phyloP scores from a whole-genome alignment of 2,888 invertebrate species.

The Zelleria hepariella region DNA sequence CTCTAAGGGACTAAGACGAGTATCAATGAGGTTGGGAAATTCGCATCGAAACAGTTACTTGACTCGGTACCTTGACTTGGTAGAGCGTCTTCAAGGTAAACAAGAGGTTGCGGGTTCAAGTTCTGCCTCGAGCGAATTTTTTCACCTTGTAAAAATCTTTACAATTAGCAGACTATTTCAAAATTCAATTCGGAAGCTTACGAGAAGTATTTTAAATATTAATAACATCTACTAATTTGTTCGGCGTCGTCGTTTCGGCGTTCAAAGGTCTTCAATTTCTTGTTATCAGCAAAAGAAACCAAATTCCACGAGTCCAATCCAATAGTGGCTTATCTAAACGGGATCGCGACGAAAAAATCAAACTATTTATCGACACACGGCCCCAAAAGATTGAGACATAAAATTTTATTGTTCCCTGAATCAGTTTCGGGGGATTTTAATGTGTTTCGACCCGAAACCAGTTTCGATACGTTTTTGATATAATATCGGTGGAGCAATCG shows the following conservation, averaged over 20 bases:
- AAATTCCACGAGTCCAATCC: neutral
- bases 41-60: too few species aligned
- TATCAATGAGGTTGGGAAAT: too few species aligned
- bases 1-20: too few species aligned
- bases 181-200: too few species aligned
- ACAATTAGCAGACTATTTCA: too few species aligned
- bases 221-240: neutral
- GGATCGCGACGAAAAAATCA: neutral
- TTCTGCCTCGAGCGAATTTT: too few species aligned
- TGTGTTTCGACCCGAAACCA: conserved; percentile 20
- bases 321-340: neutral
- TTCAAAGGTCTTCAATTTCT: neutral
- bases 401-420: conserved; percentile 47
- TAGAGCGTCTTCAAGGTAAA: too few species aligned
- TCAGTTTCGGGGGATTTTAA: conserved; percentile 29
- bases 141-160: too few species aligned
- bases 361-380: neutral
- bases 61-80: too few species aligned
- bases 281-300: neutral
- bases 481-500: conserved; percentile 33
- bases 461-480: conserved; percentile 26
- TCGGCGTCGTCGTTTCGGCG: neutral
- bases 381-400: conserved; percentile 34
- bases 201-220: neutral
- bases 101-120: too few species aligned